phyloP scores from a whole-genome alignment of 2,888 invertebrate species.

The Mythimna vitellina region DNA sequence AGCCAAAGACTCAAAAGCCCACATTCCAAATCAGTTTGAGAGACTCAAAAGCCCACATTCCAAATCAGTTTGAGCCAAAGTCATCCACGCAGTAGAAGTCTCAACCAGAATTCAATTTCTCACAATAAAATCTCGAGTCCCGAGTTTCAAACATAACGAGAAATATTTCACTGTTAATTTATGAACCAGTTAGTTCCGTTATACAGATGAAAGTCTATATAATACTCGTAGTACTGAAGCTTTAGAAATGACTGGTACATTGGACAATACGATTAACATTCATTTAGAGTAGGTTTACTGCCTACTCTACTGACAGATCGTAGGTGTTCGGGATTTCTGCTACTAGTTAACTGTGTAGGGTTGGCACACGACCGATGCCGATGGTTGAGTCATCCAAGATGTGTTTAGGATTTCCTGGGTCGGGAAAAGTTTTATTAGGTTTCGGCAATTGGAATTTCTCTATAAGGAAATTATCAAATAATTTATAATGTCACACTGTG shows the following conservation, averaged over 20 bases:
- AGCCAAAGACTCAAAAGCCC: not conserved
- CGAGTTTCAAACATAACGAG: constrained; percentile 16
- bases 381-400: not conserved
- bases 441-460: no score
- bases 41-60: not conserved
- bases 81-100: not conserved
- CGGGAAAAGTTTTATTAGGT: no score
- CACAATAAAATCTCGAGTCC: constrained; percentile 15
- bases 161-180: constrained; percentile 18
- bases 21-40: not conserved
- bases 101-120: constrained; percentile 1
- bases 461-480: no score
- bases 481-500: no score
- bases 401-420: no score
- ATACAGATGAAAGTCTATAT: constrained; percentile 19
- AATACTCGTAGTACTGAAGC: constrained; percentile 7
- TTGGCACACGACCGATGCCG: not conserved
- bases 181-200: constrained; percentile 32
- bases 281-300: constrained; percentile 55
- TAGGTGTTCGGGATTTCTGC: constrained; percentile 53
- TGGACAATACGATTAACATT: constrained; percentile 50
- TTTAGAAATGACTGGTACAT: constrained; percentile 24
- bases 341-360: constrained; percentile 50
- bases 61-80: not conserved
- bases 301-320: constrained; percentile 46